Evolutionary conservation across 2,888 invertebrate genomes (phyloP), one percentile per base, ranked within the genome.

Genomic region (Caenorhabditis imperialis): DNA sequence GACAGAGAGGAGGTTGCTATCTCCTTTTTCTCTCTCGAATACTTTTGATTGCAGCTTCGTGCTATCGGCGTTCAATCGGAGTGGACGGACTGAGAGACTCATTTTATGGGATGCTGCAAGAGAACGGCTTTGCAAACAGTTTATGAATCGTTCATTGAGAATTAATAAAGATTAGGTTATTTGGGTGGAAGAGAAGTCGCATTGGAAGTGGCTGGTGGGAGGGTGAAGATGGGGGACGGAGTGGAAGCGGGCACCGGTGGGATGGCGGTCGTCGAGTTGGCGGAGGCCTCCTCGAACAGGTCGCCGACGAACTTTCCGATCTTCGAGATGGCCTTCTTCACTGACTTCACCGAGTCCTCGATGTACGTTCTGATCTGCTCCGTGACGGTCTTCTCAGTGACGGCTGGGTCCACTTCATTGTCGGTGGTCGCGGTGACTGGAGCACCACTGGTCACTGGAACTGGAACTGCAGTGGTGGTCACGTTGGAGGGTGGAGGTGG

Each of bases 11-110:
- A 84, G 70, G 79, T 83, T 10, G 48, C 45, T 16, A 16, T 20
- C 33, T 14, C 23, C 2, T 20, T 20, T 22, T 10, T 3, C 22
- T 25, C 20, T 22, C 7, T 18, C 10, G 10, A n/a, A 18, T 30
- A 18, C 2, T 8, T 5, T 27, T 14, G 18, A 37, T 76, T 73
- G 22, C 62, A 77, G 72, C 65, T 79, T 10, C 54, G 72, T 20
- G 62, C 80, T 10, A 76, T 80, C 45, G 80, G 80, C 14, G 77
- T 76, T 4, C 53, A 61, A 23, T 80, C 80, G 0, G 76, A 77
- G 18, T 80, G 80, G 80, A 50, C 71, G 14, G 75, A 77, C 23
- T 40, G 63, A 50, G 16, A 35, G 1, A 16, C n/a, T 38, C 38
- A 38, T n/a, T n/a, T n/a, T n/a, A n/a, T n/a, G n/a, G n/a, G n/a